Base-by-base conservation (phyloP, 2,113 vertebrate genomes). In the Pleuronectes platessa region DNA sequence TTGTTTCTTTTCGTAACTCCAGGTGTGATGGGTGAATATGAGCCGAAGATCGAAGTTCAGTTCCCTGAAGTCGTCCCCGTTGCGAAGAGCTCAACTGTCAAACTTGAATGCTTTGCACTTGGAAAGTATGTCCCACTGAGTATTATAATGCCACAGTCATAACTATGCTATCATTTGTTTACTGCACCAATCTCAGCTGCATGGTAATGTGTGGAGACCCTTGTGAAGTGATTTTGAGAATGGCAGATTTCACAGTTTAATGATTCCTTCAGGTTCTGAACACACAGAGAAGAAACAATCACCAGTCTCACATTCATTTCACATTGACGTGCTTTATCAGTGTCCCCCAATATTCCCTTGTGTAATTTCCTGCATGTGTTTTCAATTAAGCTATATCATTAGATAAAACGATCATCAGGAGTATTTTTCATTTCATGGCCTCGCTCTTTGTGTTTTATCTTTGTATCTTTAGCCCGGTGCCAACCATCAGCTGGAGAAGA, bases 21-120 rank as follows among this genome's bases (percentile, higher is more conserved):
- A 99, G 98, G 98, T 85, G 95, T 96, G 78, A 99, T 99, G 98
- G 98, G 97, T 18, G 97, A 99, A 92, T 99, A 99, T 0, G 97
- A 99, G 84, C 97, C 98, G 31, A 99, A 98, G 94, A 99, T 99
- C 80, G 97, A 99, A 92, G 97, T 99, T 64, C 97, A 98, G 88
- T 97, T 98, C 83, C 96, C 97, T 68, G 97, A 98, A 87, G 94
- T 89, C 0, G 95, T 98, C 45, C 95, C 95, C 0, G 96, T 96
- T 0, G 96, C 96, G 0, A 97, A 95, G 90, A 96, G 97, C 85
- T 92, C 96, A 61, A 97, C 94, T 0, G 96, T 97, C 82, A 96
- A 94, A 78, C 92, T 99, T 92, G 98, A 99, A 83, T 99, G 97
- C 89, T 99, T 98, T 88, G 97, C 98, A 71, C 91, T 99, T 66